Evolutionary conservation across 2,113 vertebrate species (phyloP), one percentile per base, ranked within the genome.

Genomic region (Castor canadensis): DNA sequence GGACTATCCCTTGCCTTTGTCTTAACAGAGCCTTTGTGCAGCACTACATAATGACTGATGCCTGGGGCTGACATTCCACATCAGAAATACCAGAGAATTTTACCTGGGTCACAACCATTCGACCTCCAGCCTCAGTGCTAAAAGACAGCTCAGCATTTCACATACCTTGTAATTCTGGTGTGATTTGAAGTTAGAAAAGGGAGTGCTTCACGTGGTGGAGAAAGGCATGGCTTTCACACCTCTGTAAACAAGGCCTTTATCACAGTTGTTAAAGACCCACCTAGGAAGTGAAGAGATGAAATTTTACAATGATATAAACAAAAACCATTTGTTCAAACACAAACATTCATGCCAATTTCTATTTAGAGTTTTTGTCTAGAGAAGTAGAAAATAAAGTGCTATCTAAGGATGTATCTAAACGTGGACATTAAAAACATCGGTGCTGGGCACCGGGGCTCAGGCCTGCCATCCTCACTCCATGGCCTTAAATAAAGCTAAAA

Each of bases 261-360:
- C 99, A 91, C 99, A 99, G 98, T 95, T 99, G 99, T 98, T 99
- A 97, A 99, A 99, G 97, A 99, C 99, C 99, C 99, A 99, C 99
- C 99, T 99, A 92, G n/a, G 92, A 96, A 60, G 2, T 67, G 71
- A 86, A 93, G 38, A 97, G 16, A 89, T 22, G 22, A 38, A 72
- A 26, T 76, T 95, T 94, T 75, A 93, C 6, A 89, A 81, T 66
- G 67, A 87, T 1, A 82, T 64, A 72, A 49, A 4, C 49, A 85
- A 87, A 91, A 56, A 35, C 45, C 75, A 5, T 47, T 75, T 64
- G n/a, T 9, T 28, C 15, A 76, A 93, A 86, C 4, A n/a, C 17
- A 80, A 83, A 79, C 26, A 66, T 56, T 87, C 58, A 82, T 19
- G 13, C 35, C 10, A 84, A 32, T 73, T 84, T 89, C 45, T 80